Base-by-base conservation (phyloP, 2,888 invertebrate genomes). In the Lysandra coridon region DNA sequence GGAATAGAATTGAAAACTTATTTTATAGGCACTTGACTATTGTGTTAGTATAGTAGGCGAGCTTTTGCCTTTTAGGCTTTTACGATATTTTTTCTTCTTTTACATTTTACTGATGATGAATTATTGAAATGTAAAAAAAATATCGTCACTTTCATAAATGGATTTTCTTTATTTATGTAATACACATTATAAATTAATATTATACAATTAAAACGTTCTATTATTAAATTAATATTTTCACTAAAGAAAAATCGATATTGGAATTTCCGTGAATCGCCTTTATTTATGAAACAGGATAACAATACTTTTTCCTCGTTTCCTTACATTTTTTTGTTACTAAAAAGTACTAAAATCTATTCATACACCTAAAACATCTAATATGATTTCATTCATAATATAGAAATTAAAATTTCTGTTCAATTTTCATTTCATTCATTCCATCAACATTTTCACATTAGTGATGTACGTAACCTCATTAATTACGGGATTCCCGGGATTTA, bases 31-130 rank as follows among this genome's bases (percentile, higher is more conserved):
- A 37, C 69, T 69, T 37, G 69, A 69, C 33, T 69, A 69, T 69
- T 69, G 69, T 33, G 69, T 69, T 69, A 69, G 12, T 69, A 69
- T 33, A 69, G 69, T 69, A 69, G 33, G 33, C 64, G 30, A 69
- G 30, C 33, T 14, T 69, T 33, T 69, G 23, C 33, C 30, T 69
- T 69, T 69, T 23, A 23, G 6, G 23, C 7, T 10, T n/a, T 62
- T 62, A 23, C 17, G 17, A 23, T 23, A 7, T 64, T 30, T 64
- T 30, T 30, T 4, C 7, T 62, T 23, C 23, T 62, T 10, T 57
- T n/a, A 60, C 2, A n/a, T 60, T 60, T 57, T 1, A 14, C 17
- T 60, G 17, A 17, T 4, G n/a, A 60, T 60, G n/a, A 23, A 23
- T 23, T 10, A 30, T 7, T 69, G 69, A 33, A 57, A 57, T 57